Evolutionary conservation across 2,797 vertebrate species (phyloP).

Genomic region (Perodicticus potto): DNA sequence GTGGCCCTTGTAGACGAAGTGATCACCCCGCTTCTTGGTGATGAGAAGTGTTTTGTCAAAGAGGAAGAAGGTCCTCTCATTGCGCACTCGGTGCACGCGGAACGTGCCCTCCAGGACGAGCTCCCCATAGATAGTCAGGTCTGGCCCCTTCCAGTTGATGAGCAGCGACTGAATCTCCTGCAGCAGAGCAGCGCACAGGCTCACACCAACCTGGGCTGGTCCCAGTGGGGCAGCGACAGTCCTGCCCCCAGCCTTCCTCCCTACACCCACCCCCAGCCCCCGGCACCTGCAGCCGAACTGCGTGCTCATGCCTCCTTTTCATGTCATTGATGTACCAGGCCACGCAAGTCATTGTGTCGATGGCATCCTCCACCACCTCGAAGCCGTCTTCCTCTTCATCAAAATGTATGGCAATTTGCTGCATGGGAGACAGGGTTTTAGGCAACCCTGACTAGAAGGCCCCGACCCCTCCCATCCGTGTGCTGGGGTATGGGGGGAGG

Average conservation of each 20-base stretch:
- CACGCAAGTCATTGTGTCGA: slow-evolving; percentile 98
- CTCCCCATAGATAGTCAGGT: slow-evolving; percentile 96
- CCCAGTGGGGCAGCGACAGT: rapidly evolving
- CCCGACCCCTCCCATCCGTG: background rate
- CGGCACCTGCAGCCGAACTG: slow-evolving; percentile 95
- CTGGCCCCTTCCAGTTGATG: slow-evolving; percentile 97
- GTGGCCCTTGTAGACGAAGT: slow-evolving; percentile 96
- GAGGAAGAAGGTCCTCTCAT: slow-evolving; percentile 96
- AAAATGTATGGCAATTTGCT: slow-evolving; percentile 98
- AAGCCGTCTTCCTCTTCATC: slow-evolving; percentile 93
- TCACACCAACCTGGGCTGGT: background rate
- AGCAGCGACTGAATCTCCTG: slow-evolving; percentile 98
- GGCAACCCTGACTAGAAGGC: background rate
- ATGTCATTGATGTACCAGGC: slow-evolving; percentile 99
- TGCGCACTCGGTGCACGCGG: slow-evolving; percentile 94
- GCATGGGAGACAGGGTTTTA: slow-evolving; percentile 79
- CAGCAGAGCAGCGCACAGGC: background rate
- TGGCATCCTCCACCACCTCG: slow-evolving; percentile 96
- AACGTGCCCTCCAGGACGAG: slow-evolving; percentile 98
- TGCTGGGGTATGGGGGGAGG: rapidly evolving
- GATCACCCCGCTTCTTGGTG: slow-evolving; percentile 96
- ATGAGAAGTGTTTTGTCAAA: slow-evolving; percentile 96
- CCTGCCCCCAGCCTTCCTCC: background rate
- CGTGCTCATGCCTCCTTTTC: slow-evolving; percentile 98
- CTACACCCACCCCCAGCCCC: background rate